Evolutionary conservation across 2,797 vertebrate species (phyloP).

Genomic region (Gymnoscopelus braueri): DNA sequence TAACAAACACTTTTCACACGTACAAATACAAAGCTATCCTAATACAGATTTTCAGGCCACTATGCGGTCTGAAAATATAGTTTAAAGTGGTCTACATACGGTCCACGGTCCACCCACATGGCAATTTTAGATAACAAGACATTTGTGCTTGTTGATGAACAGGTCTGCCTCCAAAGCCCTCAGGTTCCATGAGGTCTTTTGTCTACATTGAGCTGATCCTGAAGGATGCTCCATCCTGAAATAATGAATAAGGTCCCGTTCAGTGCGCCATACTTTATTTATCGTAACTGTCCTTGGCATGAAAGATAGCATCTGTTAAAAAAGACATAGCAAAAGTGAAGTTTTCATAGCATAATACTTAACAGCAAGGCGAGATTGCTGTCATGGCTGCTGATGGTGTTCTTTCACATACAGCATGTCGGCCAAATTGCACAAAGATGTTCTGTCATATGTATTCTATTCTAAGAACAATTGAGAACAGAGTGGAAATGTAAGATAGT

Average conservation of each 20-base stretch:
- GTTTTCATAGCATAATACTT: constrained; percentile 63
- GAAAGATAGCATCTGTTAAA: constrained; percentile 63
- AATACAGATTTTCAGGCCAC: too few species aligned
- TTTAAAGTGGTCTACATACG: too few species aligned
- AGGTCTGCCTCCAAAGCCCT: constrained; percentile 34
- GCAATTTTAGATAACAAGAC: constrained; percentile 15
- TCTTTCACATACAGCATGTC: constrained; percentile 59
- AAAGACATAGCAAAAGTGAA: constrained; percentile 46
- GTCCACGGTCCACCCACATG: too few species aligned
- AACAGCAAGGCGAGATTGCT: constrained; percentile 62
- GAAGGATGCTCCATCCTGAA: constrained; percentile 56
- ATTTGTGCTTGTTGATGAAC: constrained; percentile 26
- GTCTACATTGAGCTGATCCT: constrained; percentile 55
- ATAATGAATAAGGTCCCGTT: constrained; percentile 57
- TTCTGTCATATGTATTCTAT: constrained; percentile 52
- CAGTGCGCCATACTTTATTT: constrained; percentile 45
- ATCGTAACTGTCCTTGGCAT: constrained; percentile 54
- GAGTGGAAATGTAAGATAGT: constrained; percentile 43
- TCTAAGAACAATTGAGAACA: constrained; percentile 37
- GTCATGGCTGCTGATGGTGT: constrained; percentile 62
- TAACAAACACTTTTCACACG: not conserved
- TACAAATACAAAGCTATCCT: too few species aligned
- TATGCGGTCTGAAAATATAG: too few species aligned
- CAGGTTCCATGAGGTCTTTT: constrained; percentile 37
- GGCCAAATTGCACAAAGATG: constrained; percentile 59